phyloP scores from a whole-genome alignment of 2,888 invertebrate genomes.

The Polymixis flavicincta region DNA sequence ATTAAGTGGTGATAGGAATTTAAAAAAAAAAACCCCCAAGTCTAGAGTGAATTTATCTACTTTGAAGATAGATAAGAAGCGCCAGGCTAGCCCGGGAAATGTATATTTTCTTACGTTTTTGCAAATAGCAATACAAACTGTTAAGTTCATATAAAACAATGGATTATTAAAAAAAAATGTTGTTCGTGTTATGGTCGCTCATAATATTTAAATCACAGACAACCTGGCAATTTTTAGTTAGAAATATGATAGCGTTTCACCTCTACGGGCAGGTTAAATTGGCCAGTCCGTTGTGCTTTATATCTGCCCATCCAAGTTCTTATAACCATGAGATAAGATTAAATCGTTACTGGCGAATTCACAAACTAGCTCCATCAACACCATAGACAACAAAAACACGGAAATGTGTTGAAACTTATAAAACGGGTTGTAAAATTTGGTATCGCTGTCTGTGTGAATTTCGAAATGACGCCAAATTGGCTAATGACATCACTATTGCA shows the following conservation, averaged over 20 bases:
- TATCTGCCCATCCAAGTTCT: conserved; percentile 1
- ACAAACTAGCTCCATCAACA: conserved; percentile 16
- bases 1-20: neutral
- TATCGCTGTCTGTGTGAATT: conserved; percentile 27
- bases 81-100: too few relatives aligned
- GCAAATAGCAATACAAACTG: too few relatives aligned
- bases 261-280: neutral
- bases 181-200: too few relatives aligned
- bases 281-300: neutral
- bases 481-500: conserved; percentile 46
- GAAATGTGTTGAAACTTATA: conserved; percentile 36
- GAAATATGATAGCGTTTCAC: neutral
- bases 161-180: too few relatives aligned
- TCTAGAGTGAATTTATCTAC: neutral
- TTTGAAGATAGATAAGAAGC: neutral
- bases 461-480: conserved; percentile 46
- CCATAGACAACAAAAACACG: conserved; percentile 30
- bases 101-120: too few relatives aligned
- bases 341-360: neutral
- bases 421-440: conserved; percentile 32
- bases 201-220: too few relatives aligned
- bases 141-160: too few relatives aligned
- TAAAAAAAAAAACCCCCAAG: neutral
- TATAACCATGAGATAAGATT: neutral
- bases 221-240: too few relatives aligned